Evolutionary conservation across 2,888 invertebrate genomes (phyloP).

Genomic region (Celastrina argiolus): DNA sequence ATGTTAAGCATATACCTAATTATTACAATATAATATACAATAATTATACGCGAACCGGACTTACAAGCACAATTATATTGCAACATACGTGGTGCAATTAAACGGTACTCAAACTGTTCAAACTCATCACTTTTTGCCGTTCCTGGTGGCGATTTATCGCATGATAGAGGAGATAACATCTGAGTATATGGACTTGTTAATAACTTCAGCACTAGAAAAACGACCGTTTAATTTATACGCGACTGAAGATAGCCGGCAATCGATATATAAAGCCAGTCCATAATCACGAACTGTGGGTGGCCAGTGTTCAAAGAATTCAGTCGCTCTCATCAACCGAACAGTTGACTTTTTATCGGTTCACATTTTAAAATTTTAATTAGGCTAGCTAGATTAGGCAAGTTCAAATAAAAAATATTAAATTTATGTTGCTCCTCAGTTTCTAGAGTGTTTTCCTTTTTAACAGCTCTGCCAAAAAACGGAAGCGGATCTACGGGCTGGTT

Average conservation of each 20-base stretch:
- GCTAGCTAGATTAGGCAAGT: conserved; percentile 1
- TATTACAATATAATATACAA: neutral
- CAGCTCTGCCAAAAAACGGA: too few species aligned
- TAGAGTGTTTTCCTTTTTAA: neutral
- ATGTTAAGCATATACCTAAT: neutral
- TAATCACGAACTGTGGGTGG: conserved; percentile 23
- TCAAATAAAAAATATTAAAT: neutral
- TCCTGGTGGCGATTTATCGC: neutral
- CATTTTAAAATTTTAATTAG: conserved; percentile 12
- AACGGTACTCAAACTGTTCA: neutral
- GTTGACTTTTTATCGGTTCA: neutral
- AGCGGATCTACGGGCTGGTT: too few species aligned
- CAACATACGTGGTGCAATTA: neutral
- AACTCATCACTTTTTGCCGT: conserved; percentile 1
- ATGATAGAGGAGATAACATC: conserved; percentile 15
- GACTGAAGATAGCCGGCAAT: conserved; percentile 7
- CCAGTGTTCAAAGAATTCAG: conserved; percentile 19
- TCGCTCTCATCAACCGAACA: neutral
- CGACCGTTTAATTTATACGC: conserved; percentile 11
- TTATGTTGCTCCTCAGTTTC: neutral
- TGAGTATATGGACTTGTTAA: conserved; percentile 4
- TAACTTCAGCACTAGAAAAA: conserved; percentile 17
- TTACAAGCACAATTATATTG: neutral
- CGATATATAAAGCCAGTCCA: conserved; percentile 17
- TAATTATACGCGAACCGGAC: neutral